phyloP scores from a whole-genome alignment of 2,888 invertebrate genomes.

The Hecatera dysodea region DNA sequence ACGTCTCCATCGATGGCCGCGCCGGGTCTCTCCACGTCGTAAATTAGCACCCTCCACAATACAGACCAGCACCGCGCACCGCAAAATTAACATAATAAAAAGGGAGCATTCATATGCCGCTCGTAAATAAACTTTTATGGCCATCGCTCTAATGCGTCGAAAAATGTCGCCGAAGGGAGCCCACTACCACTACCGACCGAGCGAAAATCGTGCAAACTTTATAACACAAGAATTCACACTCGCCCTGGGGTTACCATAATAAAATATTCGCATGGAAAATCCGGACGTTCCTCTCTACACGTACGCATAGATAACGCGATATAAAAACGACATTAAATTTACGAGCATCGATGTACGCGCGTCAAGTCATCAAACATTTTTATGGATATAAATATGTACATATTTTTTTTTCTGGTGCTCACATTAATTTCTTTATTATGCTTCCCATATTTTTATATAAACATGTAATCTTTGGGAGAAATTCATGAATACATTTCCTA shows the following conservation, averaged over 20 bases:
- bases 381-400: slow-evolving; percentile 68
- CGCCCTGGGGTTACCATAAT: slow-evolving; percentile 71
- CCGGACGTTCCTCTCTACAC: slow-evolving; percentile 68
- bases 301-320: slow-evolving; percentile 74
- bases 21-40: slow-evolving; percentile 68
- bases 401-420: slow-evolving; percentile 64
- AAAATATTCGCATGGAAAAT: slow-evolving; percentile 73
- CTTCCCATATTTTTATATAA: slow-evolving; percentile 66
- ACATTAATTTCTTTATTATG: slow-evolving; percentile 69
- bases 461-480: slow-evolving; percentile 68
- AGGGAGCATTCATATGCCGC: slow-evolving; percentile 84
- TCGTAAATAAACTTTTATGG: slow-evolving; percentile 89
- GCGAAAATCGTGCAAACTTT: slow-evolving; percentile 69
- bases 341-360: slow-evolving; percentile 69
- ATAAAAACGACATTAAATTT: slow-evolving; percentile 76
- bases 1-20: slow-evolving; percentile 65
- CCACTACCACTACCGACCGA: slow-evolving; percentile 50
- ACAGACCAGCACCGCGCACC: slow-evolving; percentile 70
- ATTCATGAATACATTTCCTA: slow-evolving; percentile 67
- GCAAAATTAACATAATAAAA: slow-evolving; percentile 89
- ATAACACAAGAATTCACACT: slow-evolving; percentile 70
- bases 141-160: slow-evolving; percentile 86
- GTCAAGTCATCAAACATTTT: slow-evolving; percentile 68
- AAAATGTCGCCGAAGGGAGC: slow-evolving; percentile 80
- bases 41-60: slow-evolving; percentile 82